phyloP scores from a whole-genome alignment of 2,113 vertebrate genomes.

The Forbesichthys papilliferus region DNA sequence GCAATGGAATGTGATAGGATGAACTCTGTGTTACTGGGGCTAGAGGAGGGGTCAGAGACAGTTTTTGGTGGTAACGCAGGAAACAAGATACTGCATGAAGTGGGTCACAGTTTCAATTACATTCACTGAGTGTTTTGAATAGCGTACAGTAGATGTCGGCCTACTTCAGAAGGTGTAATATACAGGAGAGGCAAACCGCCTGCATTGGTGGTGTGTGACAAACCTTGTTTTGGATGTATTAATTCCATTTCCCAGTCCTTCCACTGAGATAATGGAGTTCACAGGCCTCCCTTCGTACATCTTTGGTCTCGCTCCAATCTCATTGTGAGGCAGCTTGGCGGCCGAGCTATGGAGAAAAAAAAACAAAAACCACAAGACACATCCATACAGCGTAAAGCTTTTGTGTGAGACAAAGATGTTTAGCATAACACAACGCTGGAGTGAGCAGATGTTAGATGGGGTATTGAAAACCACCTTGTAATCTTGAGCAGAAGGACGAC shows the following conservation, averaged over 20 bases:
- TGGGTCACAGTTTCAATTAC: conserved; percentile 2
- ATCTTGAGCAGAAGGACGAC: conserved; percentile 53
- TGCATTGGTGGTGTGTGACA: conserved; percentile 35
- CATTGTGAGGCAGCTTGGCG: conserved; percentile 22
- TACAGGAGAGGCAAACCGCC: background rate
- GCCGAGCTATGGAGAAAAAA: conserved; percentile 11
- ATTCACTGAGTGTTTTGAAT: conserved; percentile 6
- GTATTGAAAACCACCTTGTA: conserved; percentile 50
- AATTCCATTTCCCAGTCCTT: conserved; percentile 43
- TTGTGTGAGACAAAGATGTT: conserved; percentile 40
- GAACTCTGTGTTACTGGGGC: conserved; percentile 4
- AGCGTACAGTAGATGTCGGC: background rate
- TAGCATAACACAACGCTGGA: conserved; percentile 49
- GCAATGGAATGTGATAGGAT: conserved; percentile 46
- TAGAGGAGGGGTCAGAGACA: conserved; percentile 10
- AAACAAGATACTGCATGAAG: conserved; percentile 21
- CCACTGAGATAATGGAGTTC: conserved; percentile 38
- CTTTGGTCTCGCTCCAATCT: conserved; percentile 33
- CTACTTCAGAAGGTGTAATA: conserved; percentile 4
- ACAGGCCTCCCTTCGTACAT: conserved; percentile 21
- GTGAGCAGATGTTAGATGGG: conserved; percentile 40
- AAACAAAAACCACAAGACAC: conserved; percentile 31
- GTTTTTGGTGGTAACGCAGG: conserved; percentile 15
- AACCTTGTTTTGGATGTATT: conserved; percentile 49
- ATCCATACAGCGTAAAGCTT: conserved; percentile 32